phyloP scores from a whole-genome alignment of 2,797 vertebrate species.

The Leucoraja ocellata region DNA sequence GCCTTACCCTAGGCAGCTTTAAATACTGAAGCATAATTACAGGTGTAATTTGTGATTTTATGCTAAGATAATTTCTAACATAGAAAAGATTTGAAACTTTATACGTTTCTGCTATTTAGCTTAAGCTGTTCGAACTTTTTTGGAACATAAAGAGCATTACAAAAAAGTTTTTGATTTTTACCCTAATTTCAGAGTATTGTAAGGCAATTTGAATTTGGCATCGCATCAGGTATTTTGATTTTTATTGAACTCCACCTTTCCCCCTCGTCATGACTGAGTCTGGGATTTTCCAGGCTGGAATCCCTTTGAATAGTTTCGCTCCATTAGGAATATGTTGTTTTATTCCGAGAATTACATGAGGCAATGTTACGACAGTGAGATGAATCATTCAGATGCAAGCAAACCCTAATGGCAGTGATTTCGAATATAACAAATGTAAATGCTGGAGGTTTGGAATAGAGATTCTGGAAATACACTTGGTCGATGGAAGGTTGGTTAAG shows the following conservation, averaged over 20 bases:
- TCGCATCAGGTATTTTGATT: background rate
- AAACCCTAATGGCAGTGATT: background rate
- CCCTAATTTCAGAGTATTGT: background rate
- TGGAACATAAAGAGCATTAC: background rate
- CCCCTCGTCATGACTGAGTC: background rate
- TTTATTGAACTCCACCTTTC: background rate
- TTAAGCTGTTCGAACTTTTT: background rate
- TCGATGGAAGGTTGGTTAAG: too few species aligned
- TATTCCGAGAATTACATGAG: background rate
- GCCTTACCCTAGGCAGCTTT: slow-evolving; percentile 6
- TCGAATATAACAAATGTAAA: background rate
- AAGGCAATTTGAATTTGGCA: background rate
- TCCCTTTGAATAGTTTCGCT: background rate
- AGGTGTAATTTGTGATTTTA: background rate
- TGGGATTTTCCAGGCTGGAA: background rate
- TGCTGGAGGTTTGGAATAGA: too few species aligned
- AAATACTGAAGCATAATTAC: background rate
- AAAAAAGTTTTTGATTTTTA: background rate
- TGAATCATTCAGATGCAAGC: background rate
- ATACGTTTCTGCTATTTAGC: background rate
- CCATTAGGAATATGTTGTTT: background rate
- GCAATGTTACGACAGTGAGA: background rate
- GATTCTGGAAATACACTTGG: too few species aligned
- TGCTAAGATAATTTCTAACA: background rate
- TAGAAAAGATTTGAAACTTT: background rate